Percentiles rank a stretch among this genome's conserved stretches.
Conservation (phyloP, 2,888 invertebrate genomes). For the Catotricha subobsoleta region DNA sequence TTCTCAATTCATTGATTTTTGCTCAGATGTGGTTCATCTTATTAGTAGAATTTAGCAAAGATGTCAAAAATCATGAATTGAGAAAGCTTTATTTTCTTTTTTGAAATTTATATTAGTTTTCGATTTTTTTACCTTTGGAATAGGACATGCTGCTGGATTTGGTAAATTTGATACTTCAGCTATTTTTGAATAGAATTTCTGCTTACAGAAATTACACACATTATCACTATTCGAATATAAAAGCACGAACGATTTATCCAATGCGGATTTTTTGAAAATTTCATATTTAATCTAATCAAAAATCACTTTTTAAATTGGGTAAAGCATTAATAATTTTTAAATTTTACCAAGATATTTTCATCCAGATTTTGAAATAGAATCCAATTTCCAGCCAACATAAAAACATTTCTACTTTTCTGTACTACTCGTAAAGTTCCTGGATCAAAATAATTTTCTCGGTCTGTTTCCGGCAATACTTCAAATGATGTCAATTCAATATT, state of each 20-base stretch:
- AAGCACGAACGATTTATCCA: neutral
- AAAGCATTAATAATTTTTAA: no score
- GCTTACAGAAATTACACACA: neutral
- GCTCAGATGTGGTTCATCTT: no score
- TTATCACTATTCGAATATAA: neutral
- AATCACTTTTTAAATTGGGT: neutral
- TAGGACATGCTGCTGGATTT: neutral
- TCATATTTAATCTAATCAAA: neutral
- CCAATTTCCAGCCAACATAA: constrained; percentile 1
- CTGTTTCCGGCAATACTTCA: neutral
- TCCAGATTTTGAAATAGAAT: constrained; percentile 1
- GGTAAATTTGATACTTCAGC: constrained; percentile 6
- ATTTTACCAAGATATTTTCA: neutral
- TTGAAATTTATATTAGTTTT: neutral
- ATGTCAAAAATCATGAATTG: no score
- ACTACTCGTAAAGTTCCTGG: constrained; percentile 1
- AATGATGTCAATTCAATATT: neutral
- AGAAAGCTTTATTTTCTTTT: neutral
- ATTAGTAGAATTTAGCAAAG: no score
- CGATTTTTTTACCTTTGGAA: constrained; percentile 3
- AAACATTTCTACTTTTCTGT: constrained; percentile 2
- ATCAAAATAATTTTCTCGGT: neutral
- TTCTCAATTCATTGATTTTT: no score
- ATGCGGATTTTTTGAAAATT: neutral
- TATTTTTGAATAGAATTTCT: neutral